Conservation (phyloP, 2,113 vertebrate species). For the Zapus hudsonius region DNA sequence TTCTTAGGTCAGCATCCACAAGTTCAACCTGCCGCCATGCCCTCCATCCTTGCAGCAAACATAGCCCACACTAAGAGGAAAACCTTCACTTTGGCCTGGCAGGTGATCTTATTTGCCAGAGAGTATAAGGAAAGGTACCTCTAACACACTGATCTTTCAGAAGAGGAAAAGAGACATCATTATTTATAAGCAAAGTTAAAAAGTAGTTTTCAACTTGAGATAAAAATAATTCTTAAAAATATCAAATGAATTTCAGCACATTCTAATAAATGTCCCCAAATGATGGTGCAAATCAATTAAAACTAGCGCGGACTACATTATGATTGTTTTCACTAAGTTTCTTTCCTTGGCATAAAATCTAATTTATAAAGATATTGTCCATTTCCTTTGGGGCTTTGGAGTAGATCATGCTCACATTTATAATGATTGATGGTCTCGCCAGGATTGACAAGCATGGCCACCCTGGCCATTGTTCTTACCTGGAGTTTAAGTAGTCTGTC, state of each 20-base stretch:
- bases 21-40: neutral
- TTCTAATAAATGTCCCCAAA: neutral
- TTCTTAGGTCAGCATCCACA: neutral
- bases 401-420: neutral
- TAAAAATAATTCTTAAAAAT: neutral
- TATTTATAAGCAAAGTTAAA: neutral
- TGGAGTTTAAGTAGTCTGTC: neutral
- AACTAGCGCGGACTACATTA: neutral
- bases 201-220: neutral
- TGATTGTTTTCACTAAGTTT: neutral
- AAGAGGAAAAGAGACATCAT: neutral
- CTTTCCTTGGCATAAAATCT: slow-evolving; percentile 30
- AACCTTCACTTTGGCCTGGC: neutral
- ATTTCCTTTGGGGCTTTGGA: neutral
- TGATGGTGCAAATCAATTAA: neutral
- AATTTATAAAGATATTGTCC: neutral
- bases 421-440: neutral
- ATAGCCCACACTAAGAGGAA: neutral
- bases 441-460: neutral
- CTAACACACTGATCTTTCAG: neutral
- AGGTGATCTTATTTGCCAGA: neutral
- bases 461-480: neutral
- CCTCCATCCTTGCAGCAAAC: neutral
- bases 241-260: neutral
- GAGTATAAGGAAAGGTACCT: neutral